Conservation (phyloP, 2,797 vertebrate species). For the Pseudochirops cupreus region DNA sequence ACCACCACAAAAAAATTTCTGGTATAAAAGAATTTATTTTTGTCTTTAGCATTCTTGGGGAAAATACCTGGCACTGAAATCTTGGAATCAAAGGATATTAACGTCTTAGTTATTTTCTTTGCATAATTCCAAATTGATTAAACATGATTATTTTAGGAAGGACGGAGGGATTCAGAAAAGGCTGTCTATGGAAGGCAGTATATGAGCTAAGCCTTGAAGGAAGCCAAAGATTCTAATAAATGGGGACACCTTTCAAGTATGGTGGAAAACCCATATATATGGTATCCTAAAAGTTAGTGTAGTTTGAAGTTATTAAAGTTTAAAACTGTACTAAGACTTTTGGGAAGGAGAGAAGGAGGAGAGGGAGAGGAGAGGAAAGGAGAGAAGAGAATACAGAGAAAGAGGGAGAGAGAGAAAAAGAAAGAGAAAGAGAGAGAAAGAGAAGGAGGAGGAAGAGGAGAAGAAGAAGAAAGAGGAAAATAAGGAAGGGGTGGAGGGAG, state of each 20-base stretch:
- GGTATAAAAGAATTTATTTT: neutral
- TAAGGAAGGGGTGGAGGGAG: neutral
- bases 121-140: neutral
- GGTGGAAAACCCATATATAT: neutral
- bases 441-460: neutral
- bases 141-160: neutral
- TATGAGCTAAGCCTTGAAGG: neutral
- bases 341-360: neutral
- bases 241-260: neutral
- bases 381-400: fast-evolving
- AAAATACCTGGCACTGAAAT: neutral
- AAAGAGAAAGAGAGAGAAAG: fast-evolving
- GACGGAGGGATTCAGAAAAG: neutral
- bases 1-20: neutral
- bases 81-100: neutral
- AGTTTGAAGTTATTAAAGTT: neutral
- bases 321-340: neutral
- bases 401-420: fast-evolving
- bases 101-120: neutral
- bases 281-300: neutral
- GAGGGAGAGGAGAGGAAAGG: too few relatives aligned
- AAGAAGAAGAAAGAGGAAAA: too few relatives aligned
- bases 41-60: neutral
- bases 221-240: neutral
- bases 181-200: neutral